Base-by-base conservation (phyloP, 2,888 invertebrate genomes). In the Cybosia mesomella region DNA sequence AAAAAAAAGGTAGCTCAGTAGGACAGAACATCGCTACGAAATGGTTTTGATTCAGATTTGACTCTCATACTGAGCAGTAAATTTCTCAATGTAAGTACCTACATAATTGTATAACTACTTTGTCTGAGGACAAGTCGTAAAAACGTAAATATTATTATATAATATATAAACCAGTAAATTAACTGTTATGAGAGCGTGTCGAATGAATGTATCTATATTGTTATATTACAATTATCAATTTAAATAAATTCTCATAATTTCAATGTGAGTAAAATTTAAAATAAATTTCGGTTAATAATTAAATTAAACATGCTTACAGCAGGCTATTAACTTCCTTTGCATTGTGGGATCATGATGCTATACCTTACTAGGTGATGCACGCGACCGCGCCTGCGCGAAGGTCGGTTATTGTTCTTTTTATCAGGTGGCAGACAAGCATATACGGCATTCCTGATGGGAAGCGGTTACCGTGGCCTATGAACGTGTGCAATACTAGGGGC, bases 131-230 rank as follows among this genome's bases (percentile, higher is more conserved):
- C 36, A n/a, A 39, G 9, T 9, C 15, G 15, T 11, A 13, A 34
- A 34, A 36, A 8, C 21, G 22, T 5, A 58, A 34, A 36, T 58
- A 34, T 36, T 49, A 49, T n/a, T 49, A 49, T 49, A 49, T n/a
- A 58, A 21, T n/a, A 59, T 39, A 18, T 24, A 24, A 15, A 15
- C 5, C 4, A 39, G 22, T 18, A 59, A 22, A 10, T 39, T 11
- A 22, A 1, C 18, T 59, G 39, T 59, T 59, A 18, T 39, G 39
- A 39, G 59, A 36, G 13, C 34, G 15, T 36, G 15, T 15, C 22
- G 39, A 59, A 59, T 59, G 59, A 59, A 59, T 55, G 55, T 55
- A 13, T 2, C 18, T 18, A 43, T 43, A 55, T 24, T 24, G 55
- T 55, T 24, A 8, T 24, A 55, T n/a, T 59, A 39, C 18, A 59